phyloP scores from a whole-genome alignment of 2,888 invertebrate genomes.

The Helleia helle region DNA sequence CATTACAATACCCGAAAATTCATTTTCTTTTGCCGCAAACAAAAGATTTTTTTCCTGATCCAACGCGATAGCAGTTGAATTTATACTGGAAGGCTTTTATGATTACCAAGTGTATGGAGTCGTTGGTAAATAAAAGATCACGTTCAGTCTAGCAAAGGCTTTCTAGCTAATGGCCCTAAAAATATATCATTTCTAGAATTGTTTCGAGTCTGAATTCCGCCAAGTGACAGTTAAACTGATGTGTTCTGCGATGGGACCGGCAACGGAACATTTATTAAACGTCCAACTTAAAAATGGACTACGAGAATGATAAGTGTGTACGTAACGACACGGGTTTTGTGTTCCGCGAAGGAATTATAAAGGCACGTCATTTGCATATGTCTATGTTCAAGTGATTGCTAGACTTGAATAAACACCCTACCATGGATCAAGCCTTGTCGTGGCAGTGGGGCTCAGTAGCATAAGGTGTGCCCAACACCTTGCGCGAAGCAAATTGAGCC shows the following conservation, averaged over 20 bases:
- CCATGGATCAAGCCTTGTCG: no score
- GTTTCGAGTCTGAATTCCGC: slow-evolving; percentile 57
- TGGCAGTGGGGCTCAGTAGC: no score
- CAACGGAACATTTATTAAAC: slow-evolving; percentile 57
- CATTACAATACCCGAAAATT: neutral
- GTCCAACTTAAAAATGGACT: slow-evolving; percentile 24
- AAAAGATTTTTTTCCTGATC: neutral
- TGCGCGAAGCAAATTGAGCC: no score
- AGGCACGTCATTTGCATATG: no score
- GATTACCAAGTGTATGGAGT: neutral
- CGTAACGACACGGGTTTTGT: no score
- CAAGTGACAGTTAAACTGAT: slow-evolving; percentile 53
- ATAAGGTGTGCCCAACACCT: no score
- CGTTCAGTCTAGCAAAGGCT: slow-evolving; percentile 44
- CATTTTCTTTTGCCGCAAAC: neutral
- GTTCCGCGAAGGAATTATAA: no score
- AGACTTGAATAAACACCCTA: no score
- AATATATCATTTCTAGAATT: slow-evolving; percentile 67
- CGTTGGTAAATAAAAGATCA: slow-evolving; percentile 48
- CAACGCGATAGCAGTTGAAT: neutral
- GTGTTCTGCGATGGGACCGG: slow-evolving; percentile 37
- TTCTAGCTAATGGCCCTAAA: slow-evolving; percentile 64
- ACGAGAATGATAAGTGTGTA: neutral
- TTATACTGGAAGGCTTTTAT: neutral
- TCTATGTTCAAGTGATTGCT: no score